Evolutionary conservation across 2,888 invertebrate species (phyloP).

Genomic region (Melolontha melolontha): DNA sequence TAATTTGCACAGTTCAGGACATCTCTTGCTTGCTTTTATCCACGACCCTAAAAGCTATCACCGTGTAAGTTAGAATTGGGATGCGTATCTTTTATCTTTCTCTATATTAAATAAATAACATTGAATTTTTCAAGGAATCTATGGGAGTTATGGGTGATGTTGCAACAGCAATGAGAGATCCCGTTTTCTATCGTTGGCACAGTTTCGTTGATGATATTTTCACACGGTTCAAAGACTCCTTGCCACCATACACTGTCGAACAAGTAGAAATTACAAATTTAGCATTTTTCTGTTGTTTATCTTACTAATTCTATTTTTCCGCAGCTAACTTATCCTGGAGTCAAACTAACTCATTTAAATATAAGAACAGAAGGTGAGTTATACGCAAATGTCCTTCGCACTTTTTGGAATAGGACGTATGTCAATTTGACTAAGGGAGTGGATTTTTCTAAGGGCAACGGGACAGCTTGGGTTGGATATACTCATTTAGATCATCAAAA

Average conservation of each 20-base stretch:
- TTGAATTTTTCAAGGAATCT: slow-evolving; percentile 70
- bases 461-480: no score
- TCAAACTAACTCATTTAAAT: no score
- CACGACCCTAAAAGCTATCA: slow-evolving; percentile 84
- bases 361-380: no score
- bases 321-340: slow-evolving; percentile 55
- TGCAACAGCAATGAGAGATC: slow-evolving; percentile 86
- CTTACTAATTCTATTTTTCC: slow-evolving; percentile 84
- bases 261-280: slow-evolving; percentile 63
- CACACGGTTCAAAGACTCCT: slow-evolving; percentile 76
- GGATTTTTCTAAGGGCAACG: no score
- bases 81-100: no score
- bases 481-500: no score
- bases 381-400: no score
- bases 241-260: slow-evolving; percentile 72
- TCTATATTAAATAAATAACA: no score
- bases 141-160: slow-evolving; percentile 86
- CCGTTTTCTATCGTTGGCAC: slow-evolving; percentile 86
- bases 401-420: no score
- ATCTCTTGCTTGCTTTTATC: slow-evolving; percentile 77
- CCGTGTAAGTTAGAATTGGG: slow-evolving; percentile 68
- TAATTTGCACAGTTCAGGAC: slow-evolving; percentile 83
- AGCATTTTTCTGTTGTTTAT: no score
- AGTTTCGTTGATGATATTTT: slow-evolving; percentile 81
- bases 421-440: no score